Evolutionary conservation across 2,797 vertebrate species (phyloP), one percentile per base, ranked within the genome.

Genomic region (Thripadectes ignobilis): DNA sequence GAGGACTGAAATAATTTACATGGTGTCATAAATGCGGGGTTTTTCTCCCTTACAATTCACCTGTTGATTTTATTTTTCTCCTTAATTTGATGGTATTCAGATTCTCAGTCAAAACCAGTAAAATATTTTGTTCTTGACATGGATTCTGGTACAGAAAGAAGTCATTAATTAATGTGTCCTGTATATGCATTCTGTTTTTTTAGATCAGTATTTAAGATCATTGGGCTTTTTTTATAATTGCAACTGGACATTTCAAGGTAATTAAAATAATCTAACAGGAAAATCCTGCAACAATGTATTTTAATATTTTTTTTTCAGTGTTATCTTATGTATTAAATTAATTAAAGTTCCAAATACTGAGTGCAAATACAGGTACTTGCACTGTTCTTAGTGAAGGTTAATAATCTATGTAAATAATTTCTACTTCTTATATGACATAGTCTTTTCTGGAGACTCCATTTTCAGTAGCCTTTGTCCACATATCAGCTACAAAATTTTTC

Each of bases 1-100:
- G n/a, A 86, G 19, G 46, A 81, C 20, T 84, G 46, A 94, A 86
- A 65, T 75, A 65, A 84, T 46, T 81, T 49, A 75, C 13, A 76
- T 13, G 6, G 10, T 92, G 34, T 58, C 66, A 81, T 84, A 84
- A 81, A 85, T 62, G 7, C 23, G 19, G 11, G 3, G 0, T 1
- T 80, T 54, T 51, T 1, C 19, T 1, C 7, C 10, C 8, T 72
- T 75, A 54, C 51, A 73, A 38, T 71, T 80, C 5, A 66, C 3
- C 6, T 46, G 14, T 2, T 19, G 2, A 23, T 5, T 69, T 39
- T 46, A 39, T 4, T 15, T 17, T 22, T 14, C 8, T 0, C 1
- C 6, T 5, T 55, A 26, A 66, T 82, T 76, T 36, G 46, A 55
- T 62, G 2, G 5, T 43, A 32, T 62, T 20, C 51, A 87, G 29